phyloP scores from a whole-genome alignment of 2,888 invertebrate species.

The Tetranychus piercei region DNA sequence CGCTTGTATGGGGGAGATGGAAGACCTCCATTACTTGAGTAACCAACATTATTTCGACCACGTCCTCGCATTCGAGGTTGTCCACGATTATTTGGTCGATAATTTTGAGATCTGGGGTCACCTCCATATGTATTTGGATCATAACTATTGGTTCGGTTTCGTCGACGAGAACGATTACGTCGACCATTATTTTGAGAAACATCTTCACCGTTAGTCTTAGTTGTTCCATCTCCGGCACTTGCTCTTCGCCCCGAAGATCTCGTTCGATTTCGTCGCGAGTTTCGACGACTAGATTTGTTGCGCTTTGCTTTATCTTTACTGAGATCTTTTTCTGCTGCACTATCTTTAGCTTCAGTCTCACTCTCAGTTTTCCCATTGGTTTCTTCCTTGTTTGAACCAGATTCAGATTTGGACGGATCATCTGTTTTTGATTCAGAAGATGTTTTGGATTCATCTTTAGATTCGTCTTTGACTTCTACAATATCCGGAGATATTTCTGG shows the following conservation, averaged over 20 bases:
- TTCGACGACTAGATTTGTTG: not conserved
- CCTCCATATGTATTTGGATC: slow-evolving; percentile 4
- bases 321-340: not conserved
- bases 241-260: slow-evolving; percentile 3
- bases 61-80: not conserved
- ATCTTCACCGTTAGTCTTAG: not conserved
- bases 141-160: slow-evolving; percentile 4
- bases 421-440: not conserved
- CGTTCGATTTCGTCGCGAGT: slow-evolving; percentile 1
- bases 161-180: slow-evolving; percentile 9
- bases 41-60: slow-evolving; percentile 3
- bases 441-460: not conserved
- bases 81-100: slow-evolving; percentile 9
- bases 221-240: not conserved
- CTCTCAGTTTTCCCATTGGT: not conserved
- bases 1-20: slow-evolving; percentile 4
- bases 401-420: not conserved
- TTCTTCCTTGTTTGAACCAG: not conserved
- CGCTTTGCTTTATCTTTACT: not conserved
- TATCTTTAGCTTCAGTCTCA: slow-evolving; percentile 6
- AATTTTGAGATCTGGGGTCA: not conserved
- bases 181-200: not conserved
- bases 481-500: not conserved
- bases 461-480: not conserved
- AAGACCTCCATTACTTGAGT: slow-evolving; percentile 8